These are phyloP conservation scores for Amyelois transitella DNA, from an alignment of 1,140 invertebrate genomes.

Conservation along the genomic window DNA sequence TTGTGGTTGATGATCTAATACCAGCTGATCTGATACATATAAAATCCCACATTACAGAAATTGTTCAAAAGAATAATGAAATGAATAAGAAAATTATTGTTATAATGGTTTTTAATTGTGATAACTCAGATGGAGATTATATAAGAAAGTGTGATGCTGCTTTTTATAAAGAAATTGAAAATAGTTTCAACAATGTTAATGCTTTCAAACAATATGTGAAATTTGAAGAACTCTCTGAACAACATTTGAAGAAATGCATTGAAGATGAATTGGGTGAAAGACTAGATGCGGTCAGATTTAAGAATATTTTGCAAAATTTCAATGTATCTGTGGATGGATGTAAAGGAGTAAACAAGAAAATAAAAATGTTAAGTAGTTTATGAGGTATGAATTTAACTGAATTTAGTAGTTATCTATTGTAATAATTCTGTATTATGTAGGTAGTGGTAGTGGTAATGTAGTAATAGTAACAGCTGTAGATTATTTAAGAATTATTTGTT, in stretches of 20 bases:
- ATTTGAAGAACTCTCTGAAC: slow-evolving; percentile 42
- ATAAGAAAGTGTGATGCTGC: slow-evolving; percentile 31
- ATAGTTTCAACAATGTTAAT: slow-evolving; percentile 27
- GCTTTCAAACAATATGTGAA: slow-evolving; percentile 37
- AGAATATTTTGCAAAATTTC: slow-evolving; percentile 48
- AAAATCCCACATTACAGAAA: slow-evolving; percentile 22
- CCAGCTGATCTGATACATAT: slow-evolving; percentile 28
- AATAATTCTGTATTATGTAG: slow-evolving; percentile 9
- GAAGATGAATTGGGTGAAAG: slow-evolving; percentile 34
- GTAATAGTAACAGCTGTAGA: background rate
- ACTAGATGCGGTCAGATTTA: slow-evolving; percentile 25
- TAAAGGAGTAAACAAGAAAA: slow-evolving; percentile 60
- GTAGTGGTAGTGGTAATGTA: background rate
- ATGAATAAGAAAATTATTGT: slow-evolving; percentile 41
- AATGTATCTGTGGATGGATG: slow-evolving; percentile 59
- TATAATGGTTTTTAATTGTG: slow-evolving; percentile 48
- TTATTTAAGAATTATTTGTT: background rate
- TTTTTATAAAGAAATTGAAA: slow-evolving; percentile 29
- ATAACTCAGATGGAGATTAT: slow-evolving; percentile 26
- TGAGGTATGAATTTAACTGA: slow-evolving; percentile 31
- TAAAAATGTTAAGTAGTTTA: slow-evolving; percentile 44
- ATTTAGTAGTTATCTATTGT: slow-evolving; percentile 16
- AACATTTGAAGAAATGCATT: slow-evolving; percentile 49
- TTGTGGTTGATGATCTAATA: slow-evolving; percentile 55
- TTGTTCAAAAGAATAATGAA: slow-evolving; percentile 38